Conservation (phyloP, 2,113 vertebrate genomes). For the Channa argus region DNA sequence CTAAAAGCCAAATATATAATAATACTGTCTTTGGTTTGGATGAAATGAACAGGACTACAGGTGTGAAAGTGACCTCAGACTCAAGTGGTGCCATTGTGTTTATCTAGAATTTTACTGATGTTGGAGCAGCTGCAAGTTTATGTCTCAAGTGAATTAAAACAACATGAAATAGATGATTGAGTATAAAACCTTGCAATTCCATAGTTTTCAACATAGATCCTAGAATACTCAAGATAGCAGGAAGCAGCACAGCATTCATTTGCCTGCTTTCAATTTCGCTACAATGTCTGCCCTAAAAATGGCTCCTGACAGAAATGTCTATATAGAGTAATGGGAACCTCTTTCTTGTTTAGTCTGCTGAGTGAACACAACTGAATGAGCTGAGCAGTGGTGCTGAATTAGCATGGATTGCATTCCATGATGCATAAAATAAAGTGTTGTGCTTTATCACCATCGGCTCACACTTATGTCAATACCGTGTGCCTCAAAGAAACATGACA, state of each 20-base stretch:
- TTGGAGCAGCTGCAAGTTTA: background rate
- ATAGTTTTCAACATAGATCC: background rate
- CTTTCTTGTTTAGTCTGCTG: constrained; percentile 8
- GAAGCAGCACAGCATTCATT: constrained; percentile 14
- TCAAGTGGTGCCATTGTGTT: too few species aligned
- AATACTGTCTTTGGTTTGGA: too few species aligned
- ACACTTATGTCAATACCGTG: too few species aligned
- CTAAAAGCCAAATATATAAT: too few species aligned
- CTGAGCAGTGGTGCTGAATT: constrained; percentile 1
- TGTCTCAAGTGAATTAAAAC: background rate
- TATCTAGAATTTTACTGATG: too few species aligned
- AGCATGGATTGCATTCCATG: constrained; percentile 20
- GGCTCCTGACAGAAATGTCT: constrained; percentile 39
- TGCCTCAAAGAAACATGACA: background rate
- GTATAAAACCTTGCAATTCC: too few species aligned
- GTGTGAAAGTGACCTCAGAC: too few species aligned
- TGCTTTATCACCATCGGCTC: background rate
- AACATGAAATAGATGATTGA: too few species aligned
- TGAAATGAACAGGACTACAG: too few species aligned
- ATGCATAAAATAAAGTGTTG: constrained; percentile 19
- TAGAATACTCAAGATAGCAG: background rate
- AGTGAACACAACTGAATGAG: constrained; percentile 5
- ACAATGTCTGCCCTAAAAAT: constrained; percentile 16
- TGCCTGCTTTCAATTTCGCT: constrained; percentile 23
- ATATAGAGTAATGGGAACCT: constrained; percentile 19